Evolutionary conservation across 1,140 invertebrate species (phyloP).

Genomic region (Camponotus pennsylvanicus): DNA sequence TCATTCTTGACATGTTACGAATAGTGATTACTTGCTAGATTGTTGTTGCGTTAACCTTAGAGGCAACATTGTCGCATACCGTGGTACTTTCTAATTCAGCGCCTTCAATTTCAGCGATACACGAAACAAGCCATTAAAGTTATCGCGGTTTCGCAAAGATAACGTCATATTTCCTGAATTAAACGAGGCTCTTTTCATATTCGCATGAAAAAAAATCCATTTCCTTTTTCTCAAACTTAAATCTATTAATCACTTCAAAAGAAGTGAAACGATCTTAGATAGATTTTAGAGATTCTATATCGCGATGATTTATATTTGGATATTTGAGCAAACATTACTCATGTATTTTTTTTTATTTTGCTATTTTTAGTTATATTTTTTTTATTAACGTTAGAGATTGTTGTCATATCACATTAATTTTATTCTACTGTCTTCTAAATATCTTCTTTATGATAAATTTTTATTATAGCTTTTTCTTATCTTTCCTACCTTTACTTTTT

Average conservation of each 20-base stretch:
- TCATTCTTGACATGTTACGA: slow-evolving; percentile 50
- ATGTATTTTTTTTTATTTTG: neutral
- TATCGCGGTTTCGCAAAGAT: neutral
- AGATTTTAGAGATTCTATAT: neutral
- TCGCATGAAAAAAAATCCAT: neutral
- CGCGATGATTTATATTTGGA: neutral
- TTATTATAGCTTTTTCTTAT: neutral
- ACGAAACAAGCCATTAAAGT: slow-evolving; percentile 18
- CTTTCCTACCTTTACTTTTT: neutral
- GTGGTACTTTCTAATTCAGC: slow-evolving; percentile 52
- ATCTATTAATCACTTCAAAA: slow-evolving; percentile 22
- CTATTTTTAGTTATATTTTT: neutral
- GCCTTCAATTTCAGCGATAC: slow-evolving; percentile 33
- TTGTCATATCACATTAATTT: neutral
- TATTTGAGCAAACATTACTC: slow-evolving; percentile 2
- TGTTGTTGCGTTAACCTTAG: neutral
- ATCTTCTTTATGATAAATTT: neutral
- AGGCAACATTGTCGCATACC: slow-evolving; percentile 55
- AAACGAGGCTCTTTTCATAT: neutral
- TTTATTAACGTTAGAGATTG: neutral
- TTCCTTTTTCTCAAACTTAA: slow-evolving; percentile 9
- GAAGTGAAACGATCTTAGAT: neutral
- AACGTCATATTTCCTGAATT: neutral
- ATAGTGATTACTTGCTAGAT: slow-evolving; percentile 54
- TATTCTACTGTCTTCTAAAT: neutral